Conservation (phyloP, 37 sponge, comb jelly and placozoan species). For the Diacarnus erythraeanus region DNA sequence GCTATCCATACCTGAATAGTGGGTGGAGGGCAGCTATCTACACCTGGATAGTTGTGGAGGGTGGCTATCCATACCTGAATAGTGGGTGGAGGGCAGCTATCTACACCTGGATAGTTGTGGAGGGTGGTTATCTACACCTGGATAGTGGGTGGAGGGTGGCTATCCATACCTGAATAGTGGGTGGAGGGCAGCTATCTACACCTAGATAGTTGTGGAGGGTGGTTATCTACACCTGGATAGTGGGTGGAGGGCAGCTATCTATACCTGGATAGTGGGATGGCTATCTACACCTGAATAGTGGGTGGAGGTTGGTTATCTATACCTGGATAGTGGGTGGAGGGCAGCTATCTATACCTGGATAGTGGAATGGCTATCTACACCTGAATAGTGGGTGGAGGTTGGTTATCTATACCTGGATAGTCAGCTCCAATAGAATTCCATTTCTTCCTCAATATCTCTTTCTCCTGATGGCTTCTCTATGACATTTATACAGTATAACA, state of each 20-base stretch:
- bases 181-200: neutral
- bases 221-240: constrained; percentile 16
- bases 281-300: neutral
- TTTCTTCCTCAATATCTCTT: constrained; percentile 9
- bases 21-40: neutral
- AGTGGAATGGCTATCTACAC: neutral
- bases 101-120: neutral
- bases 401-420: constrained; percentile 17
- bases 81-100: neutral
- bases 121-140: neutral
- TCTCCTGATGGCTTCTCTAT: constrained; percentile 16
- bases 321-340: constrained; percentile 18
- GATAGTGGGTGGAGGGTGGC: neutral
- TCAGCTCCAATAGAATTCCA: constrained; percentile 38
- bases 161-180: constrained; percentile 18
- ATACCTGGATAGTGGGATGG: neutral
- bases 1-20: neutral
- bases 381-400: neutral
- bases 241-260: neutral
- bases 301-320: neutral
- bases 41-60: constrained; percentile 38
- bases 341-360: neutral
- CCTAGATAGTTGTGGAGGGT: neutral
- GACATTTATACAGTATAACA: neutral
- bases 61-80: no score